Evolutionary conservation across 1,140 invertebrate genomes (phyloP).

Genomic region (Bactericera cockerelli): DNA sequence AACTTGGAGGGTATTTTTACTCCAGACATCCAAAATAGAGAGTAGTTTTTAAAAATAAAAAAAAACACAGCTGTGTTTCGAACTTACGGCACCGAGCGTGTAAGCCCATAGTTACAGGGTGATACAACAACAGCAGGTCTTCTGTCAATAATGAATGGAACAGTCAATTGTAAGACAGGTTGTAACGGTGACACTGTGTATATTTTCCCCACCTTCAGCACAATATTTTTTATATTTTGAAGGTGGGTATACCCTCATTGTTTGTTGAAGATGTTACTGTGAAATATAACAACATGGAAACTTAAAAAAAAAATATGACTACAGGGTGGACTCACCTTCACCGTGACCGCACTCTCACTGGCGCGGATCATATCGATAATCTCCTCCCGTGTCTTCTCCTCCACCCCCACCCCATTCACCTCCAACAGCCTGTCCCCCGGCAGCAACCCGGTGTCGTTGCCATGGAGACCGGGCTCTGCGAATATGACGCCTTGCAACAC

Average conservation of each 20-base stretch:
- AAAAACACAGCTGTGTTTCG: neutral
- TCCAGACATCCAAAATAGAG: neutral
- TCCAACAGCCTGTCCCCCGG: conserved; percentile 85
- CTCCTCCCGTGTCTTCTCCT: conserved; percentile 71
- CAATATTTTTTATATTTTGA: too few species aligned
- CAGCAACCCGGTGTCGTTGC: conserved; percentile 66
- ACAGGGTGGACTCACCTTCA: conserved; percentile 48
- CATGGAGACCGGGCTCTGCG: conserved; percentile 72
- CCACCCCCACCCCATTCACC: conserved; percentile 74
- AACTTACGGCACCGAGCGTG: neutral
- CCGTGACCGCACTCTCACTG: conserved; percentile 60
- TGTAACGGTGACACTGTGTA: neutral
- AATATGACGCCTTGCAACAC: conserved; percentile 58
- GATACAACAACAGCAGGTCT: neutral
- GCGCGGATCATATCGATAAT: conserved; percentile 85
- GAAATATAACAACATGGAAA: too few species aligned
- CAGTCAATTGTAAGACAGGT: neutral
- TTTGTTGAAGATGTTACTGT: too few species aligned
- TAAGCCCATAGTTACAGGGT: neutral
- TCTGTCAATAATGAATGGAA: neutral
- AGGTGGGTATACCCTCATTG: too few species aligned
- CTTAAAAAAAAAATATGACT: too few species aligned
- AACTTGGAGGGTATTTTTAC: too few species aligned
- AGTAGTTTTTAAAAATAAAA: neutral
- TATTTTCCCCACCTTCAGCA: too few species aligned